Base-by-base conservation (phyloP, 2,888 invertebrate species). In the Machimus atricapillus region DNA sequence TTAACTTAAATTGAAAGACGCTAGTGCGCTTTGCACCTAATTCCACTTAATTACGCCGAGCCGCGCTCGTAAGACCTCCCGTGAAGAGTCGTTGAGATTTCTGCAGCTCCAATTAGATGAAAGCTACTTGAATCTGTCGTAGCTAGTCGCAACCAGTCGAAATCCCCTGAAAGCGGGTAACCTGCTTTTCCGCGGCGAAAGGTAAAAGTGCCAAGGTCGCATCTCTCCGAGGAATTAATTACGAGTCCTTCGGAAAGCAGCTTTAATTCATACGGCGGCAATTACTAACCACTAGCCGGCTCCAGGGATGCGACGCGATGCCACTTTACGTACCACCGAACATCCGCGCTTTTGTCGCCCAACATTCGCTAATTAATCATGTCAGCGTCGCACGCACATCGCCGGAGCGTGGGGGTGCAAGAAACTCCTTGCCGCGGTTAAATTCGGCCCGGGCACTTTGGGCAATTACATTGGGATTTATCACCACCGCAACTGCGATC, bases 341-440 rank as follows among this genome's bases (percentile, higher is more conserved):
- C 19, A 79, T 79, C 79, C 46, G 23, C 2, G 46, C 16, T 37
- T 79, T 46, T 19, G 27, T 79, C 40, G 77, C 9, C 27, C 34
- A 79, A 31, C 43, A 46, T 43, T 43, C 46, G 46, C 52, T 79
- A 79, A 52, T 52, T 79, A 79, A 79, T 79, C 79, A 79, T 27
- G 9, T 19, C 23, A 43, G 27, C 27, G 27, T 0, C 23, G 52
- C 23, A 23, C 46, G 23, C 79, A 43, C 27, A 79, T 8, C n/a
- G 27, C 27, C 16, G 27, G n/a, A 52, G 37, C 34, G 12, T 31
- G 27, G 6, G 78, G 37, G 34, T 76, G 76, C 14, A 79, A n/a
- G 46, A 46, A 79, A 79, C 46, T 79, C 79, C 27, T 79, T 46
- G 46, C 46, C 5, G 27, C 5, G 27, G 23, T 46, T 27, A 52